Percentiles rank a stretch among this genome's conserved stretches.
Conservation (phyloP, 1,140 invertebrate genomes). For the Philaenus spumarius region DNA sequence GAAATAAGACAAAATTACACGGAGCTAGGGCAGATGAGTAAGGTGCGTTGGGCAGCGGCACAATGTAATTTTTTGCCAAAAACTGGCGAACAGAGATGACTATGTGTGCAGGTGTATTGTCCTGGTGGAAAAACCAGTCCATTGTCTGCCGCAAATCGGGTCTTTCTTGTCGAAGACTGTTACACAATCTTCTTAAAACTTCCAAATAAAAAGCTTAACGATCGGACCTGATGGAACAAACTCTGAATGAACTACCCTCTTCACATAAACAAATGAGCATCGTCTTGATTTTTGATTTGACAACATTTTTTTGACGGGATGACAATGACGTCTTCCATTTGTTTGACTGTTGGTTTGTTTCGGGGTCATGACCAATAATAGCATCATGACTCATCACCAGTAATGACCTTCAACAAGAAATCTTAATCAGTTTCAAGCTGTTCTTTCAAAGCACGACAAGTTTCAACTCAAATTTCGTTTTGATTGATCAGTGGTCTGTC, state of each 20-base stretch:
- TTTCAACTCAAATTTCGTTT: conserved; percentile 12
- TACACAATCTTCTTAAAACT: conserved; percentile 16
- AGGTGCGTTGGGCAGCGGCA: conserved; percentile 38
- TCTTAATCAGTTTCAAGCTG: too few relatives aligned
- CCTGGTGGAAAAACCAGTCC: conserved; percentile 12
- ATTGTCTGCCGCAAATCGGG: conserved; percentile 21
- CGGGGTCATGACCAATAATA: conserved; percentile 11
- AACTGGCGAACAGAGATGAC: neutral
- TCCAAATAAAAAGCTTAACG: conserved; percentile 20
- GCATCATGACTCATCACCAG: conserved; percentile 12
- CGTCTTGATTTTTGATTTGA: conserved; percentile 29
- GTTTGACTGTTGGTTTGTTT: conserved; percentile 14
- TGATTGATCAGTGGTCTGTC: conserved; percentile 27
- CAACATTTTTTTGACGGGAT: conserved; percentile 20
- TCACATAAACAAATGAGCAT: conserved; percentile 33
- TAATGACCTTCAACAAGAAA: conserved; percentile 9
- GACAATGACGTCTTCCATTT: conserved; percentile 15
- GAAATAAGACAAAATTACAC: conserved; percentile 38
- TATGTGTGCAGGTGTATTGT: too few relatives aligned
- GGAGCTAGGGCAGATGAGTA: conserved; percentile 42
- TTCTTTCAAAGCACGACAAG: conserved; percentile 15
- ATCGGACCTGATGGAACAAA: conserved; percentile 26
- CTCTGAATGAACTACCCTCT: conserved; percentile 31
- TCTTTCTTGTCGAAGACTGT: conserved; percentile 18
- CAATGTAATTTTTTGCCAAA: conserved; percentile 28